Conservation (phyloP, 2,797 vertebrate genomes). For the Syngnathus rostellatus region DNA sequence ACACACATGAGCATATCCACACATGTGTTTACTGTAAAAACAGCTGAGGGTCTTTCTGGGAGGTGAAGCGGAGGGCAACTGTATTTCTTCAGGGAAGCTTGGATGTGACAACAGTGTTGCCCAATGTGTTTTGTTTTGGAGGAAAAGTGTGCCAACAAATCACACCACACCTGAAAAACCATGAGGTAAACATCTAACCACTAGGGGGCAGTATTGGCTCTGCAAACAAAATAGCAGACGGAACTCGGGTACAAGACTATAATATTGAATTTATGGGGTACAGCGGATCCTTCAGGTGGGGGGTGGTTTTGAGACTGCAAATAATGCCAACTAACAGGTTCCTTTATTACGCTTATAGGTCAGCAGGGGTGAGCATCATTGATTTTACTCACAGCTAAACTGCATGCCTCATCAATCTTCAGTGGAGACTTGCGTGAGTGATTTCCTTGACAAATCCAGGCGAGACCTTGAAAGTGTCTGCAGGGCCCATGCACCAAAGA, state of each 20-base stretch:
- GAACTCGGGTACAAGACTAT: not conserved
- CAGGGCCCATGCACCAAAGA: not conserved
- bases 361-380: not conserved
- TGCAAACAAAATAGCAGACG: not conserved
- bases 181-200: not conserved
- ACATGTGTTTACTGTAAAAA: conserved; percentile 10
- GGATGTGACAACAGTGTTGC: not conserved
- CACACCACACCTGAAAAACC: not conserved
- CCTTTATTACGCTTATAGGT: not conserved
- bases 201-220: too few species aligned
- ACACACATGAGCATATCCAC: not conserved
- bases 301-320: not conserved
- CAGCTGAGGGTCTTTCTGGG: conserved; percentile 15
- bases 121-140: not conserved
- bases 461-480: conserved; percentile 3
- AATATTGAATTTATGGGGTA: not conserved
- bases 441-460: conserved; percentile 3
- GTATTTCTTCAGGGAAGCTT: not conserved
- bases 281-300: not conserved
- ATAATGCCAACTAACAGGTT: not conserved
- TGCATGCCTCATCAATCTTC: not conserved
- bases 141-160: not conserved
- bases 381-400: not conserved
- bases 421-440: not conserved
- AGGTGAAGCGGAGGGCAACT: not conserved